Evolutionary conservation across 2,888 invertebrate species (phyloP), one percentile per base, ranked within the genome.

Genomic region (Agapetus fuscipes): DNA sequence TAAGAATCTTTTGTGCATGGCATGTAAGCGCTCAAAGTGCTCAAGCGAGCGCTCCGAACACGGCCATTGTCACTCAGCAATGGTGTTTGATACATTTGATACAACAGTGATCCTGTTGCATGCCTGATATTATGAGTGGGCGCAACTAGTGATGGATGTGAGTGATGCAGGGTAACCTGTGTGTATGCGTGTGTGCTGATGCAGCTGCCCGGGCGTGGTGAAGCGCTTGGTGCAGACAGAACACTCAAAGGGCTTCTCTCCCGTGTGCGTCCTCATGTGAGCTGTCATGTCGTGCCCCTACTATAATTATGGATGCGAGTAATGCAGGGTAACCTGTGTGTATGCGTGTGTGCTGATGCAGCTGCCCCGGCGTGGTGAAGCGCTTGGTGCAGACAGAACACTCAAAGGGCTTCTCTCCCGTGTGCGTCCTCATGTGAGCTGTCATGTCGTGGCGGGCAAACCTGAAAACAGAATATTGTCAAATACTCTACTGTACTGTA

Each of bases 211-310:
- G 1, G 59, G 56, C 39, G 54, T 60, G 31, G 52, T 46, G 53
- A 66, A 71, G 33, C 51, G 49, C 48, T 61, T 61, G 41, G 53
- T 51, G 49, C 70, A 71, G 4, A 65, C 61, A 29, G 63, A 60
- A 57, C 76, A 76, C 29, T 58, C 54, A 56, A 62, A 66, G n/a
- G 74, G 72, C 13, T 69, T 64, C 56, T 71, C 73, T 25, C 72
- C 73, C 1, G 70, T 64, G 57, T 76, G 77, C 12, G 59, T 60
- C 5, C 71, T 59, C 59, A 70, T 58, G 55, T 76, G 76, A 3
- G 63, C 56, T 46, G 60, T 61, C 44, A 74, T 47, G n/a, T n/a
- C n/a, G n/a, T n/a, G n/a, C n/a, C n/a, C n/a, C n/a, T n/a, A n/a
- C n/a, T n/a, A n/a, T n/a, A n/a, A n/a, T n/a, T n/a, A n/a, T n/a